Conservation (phyloP, 2,888 invertebrate species). For the Chaetoderma sp. region DNA sequence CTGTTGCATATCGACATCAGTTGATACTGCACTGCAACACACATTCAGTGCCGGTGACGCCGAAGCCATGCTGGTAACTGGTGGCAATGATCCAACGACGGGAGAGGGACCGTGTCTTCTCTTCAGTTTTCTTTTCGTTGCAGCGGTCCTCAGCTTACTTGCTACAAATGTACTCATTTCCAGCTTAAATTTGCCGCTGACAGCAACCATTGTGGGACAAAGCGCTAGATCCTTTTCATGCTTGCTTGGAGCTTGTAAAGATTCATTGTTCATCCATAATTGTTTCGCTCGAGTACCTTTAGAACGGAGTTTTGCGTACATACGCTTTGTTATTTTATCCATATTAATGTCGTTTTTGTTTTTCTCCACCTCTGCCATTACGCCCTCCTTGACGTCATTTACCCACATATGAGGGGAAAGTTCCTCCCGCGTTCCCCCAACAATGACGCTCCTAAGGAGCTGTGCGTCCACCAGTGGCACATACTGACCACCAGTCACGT, state of each 20-base stretch:
- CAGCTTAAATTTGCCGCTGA: neutral
- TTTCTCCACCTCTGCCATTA: neutral
- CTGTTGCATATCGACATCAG: neutral
- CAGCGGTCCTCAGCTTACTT: too few species aligned
- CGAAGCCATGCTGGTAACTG: too few species aligned
- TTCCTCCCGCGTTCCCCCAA: constrained; percentile 43
- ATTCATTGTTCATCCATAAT: neutral
- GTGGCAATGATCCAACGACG: neutral
- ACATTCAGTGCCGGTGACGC: too few species aligned
- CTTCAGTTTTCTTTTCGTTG: too few species aligned
- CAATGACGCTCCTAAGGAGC: constrained; percentile 38
- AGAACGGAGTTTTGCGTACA: neutral
- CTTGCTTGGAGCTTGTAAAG: neutral
- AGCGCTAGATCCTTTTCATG: neutral
- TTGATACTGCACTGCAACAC: too few species aligned
- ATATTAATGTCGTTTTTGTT: neutral
- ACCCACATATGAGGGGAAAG: constrained; percentile 37
- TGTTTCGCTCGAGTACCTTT: neutral
- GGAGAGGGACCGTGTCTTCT: too few species aligned
- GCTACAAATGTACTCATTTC: too few species aligned
- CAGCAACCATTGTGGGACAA: neutral
- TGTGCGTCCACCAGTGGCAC: constrained; percentile 37
- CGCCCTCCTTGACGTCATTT: constrained; percentile 32
- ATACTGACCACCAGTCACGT: constrained; percentile 44
- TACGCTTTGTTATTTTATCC: too few species aligned